Percentiles rank a stretch among this genome's conserved stretches.
These are phyloP conservation scores for Gambelia wislizenii DNA, from an alignment of 2,797 vertebrate species.

Conservation along the genomic window DNA sequence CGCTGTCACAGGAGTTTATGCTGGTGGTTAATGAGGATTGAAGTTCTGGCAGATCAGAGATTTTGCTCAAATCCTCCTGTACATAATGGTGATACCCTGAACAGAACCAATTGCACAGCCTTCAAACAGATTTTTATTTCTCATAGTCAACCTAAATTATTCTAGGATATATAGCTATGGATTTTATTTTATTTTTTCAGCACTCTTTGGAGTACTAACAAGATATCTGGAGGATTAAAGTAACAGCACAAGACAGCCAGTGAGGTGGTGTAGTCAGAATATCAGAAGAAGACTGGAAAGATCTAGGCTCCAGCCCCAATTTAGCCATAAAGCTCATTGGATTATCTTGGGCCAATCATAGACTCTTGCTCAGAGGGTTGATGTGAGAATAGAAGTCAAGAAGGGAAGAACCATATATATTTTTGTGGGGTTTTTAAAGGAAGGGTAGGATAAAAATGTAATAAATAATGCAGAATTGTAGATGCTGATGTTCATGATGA, in stretches of 20 bases:
- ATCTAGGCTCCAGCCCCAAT: too few relatives aligned
- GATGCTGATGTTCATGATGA: too few relatives aligned
- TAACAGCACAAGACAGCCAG: not conserved
- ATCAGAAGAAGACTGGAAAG: not conserved
- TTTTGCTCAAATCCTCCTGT: constrained; percentile 8
- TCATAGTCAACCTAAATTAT: not conserved
- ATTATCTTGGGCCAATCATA: too few relatives aligned
- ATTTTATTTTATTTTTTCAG: not conserved
- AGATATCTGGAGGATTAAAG: not conserved
- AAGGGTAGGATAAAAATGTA: too few relatives aligned
- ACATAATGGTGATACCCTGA: not conserved
- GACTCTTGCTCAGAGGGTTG: too few relatives aligned
- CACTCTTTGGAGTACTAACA: not conserved
- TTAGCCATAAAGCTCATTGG: too few relatives aligned
- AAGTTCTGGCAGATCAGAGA: constrained; percentile 10
- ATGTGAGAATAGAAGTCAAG: too few relatives aligned
- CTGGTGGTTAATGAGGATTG: constrained; percentile 12
- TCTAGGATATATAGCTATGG: too few relatives aligned
- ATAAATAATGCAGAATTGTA: too few relatives aligned
- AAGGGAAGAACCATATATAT: too few relatives aligned
- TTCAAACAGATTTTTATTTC: not conserved
- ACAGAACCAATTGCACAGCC: not conserved
- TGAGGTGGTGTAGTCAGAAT: not conserved
- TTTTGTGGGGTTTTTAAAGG: too few relatives aligned
- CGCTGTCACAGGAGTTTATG: constrained; percentile 33